Conservation (phyloP, 2,797 vertebrate genomes). For the Chelidonichthys spinosus region DNA sequence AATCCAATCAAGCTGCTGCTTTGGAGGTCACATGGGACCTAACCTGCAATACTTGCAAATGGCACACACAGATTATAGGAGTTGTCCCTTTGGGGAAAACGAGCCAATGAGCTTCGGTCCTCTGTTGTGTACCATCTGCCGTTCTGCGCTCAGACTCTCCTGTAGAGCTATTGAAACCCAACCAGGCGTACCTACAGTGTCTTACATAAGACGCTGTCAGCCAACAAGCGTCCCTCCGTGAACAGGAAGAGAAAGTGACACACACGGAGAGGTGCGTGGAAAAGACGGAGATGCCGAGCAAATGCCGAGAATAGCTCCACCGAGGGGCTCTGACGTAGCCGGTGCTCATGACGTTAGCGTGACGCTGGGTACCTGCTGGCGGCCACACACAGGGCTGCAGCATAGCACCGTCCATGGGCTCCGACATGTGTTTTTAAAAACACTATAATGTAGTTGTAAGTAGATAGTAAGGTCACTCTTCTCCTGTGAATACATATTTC, state of each 20-base stretch:
- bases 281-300: conserved; percentile 15
- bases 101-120: conserved; percentile 41
- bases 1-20: conserved; percentile 56
- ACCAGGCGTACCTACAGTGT: conserved; percentile 66
- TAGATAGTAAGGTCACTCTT: neutral
- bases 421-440: neutral
- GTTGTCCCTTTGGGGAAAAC: conserved; percentile 47
- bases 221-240: conserved; percentile 56
- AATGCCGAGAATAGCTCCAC: conserved; percentile 57
- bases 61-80: conserved; percentile 41
- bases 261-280: conserved; percentile 21
- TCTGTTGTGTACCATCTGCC: conserved; percentile 63
- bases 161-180: conserved; percentile 43
- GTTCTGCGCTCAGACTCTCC: conserved; percentile 49
- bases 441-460: neutral
- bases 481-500: neutral
- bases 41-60: conserved; percentile 40
- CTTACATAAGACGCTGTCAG: conserved; percentile 68
- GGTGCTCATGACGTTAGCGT: conserved; percentile 39
- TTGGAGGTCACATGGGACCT: conserved; percentile 34
- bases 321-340: conserved; percentile 46
- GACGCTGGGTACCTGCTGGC: conserved; percentile 52
- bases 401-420: conserved; percentile 31
- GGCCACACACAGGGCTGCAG: conserved; percentile 31
- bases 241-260: conserved; percentile 29